These are phyloP conservation scores for Melanophora roralis DNA, from an alignment of 2,888 invertebrate genomes.

Conservation along the genomic window DNA sequence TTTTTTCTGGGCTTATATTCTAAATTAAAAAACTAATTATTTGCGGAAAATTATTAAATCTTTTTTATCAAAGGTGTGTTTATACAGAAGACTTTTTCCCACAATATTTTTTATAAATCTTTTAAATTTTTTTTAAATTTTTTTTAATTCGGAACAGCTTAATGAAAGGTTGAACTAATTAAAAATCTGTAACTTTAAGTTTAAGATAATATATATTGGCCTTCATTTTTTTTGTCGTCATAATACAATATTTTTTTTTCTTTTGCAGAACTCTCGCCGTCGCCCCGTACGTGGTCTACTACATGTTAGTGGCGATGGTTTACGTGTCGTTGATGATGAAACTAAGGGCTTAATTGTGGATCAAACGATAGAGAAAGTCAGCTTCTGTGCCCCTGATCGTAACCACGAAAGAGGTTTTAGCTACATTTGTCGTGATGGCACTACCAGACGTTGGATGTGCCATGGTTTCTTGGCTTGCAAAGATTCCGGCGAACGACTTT, in stretches of 20 bases:
- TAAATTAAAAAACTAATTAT: too few species aligned
- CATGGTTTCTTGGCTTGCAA: conserved; percentile 98
- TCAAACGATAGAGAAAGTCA: conserved; percentile 99
- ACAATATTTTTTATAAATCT: too few species aligned
- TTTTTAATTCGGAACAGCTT: too few species aligned
- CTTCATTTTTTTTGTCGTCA: neutral
- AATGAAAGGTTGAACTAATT: too few species aligned
- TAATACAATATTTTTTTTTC: conserved; percentile 14
- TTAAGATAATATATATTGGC: conserved; percentile 16
- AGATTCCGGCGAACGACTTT: conserved; percentile 97
- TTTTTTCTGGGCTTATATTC: too few species aligned
- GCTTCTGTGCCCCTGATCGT: conserved; percentile 99
- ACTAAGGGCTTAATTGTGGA: conserved; percentile 99
- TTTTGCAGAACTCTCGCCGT: conserved; percentile 88
- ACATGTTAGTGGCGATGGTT: conserved; percentile 95
- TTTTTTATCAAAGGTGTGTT: too few species aligned
- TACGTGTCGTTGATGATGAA: conserved; percentile 98
- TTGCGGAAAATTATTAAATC: too few species aligned
- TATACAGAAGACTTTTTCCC: too few species aligned
- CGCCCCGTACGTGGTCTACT: conserved; percentile 92
- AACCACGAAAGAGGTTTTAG: conserved; percentile 98
- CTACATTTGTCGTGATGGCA: conserved; percentile 99
- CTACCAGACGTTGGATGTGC: conserved; percentile 99
- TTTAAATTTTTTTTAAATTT: too few species aligned
- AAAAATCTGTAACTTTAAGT: conserved; percentile 46